These are phyloP conservation scores for Drosophila biarmipes DNA, from an alignment of 1,140 invertebrate genomes.

Conservation along the genomic window DNA sequence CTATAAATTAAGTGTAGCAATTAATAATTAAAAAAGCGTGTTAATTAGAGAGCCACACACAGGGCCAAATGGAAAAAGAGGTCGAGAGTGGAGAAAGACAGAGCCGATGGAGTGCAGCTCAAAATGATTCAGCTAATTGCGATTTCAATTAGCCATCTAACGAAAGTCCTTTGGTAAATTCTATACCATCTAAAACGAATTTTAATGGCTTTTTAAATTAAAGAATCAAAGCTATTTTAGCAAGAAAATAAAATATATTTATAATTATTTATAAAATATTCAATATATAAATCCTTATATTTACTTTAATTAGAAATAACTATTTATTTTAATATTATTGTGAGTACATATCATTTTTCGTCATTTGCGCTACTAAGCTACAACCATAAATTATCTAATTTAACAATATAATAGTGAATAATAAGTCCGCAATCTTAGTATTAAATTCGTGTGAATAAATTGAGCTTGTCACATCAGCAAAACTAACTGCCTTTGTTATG, in stretches of 20 bases:
- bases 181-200: neutral
- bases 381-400: neutral
- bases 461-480: constrained; percentile 36
- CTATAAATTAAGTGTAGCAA: constrained; percentile 79
- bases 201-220: constrained; percentile 9
- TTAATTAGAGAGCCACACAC: constrained; percentile 65
- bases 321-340: too few relatives aligned
- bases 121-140: constrained; percentile 58
- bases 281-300: too few relatives aligned
- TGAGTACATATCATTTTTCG: too few relatives aligned
- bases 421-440: constrained; percentile 5
- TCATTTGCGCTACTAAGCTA: too few relatives aligned
- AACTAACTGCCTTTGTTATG: constrained; percentile 36
- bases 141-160: constrained; percentile 71
- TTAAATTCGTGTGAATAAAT: constrained; percentile 40
- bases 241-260: too few relatives aligned
- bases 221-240: neutral
- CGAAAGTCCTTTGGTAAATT: constrained; percentile 29
- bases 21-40: constrained; percentile 80
- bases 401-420: constrained; percentile 6
- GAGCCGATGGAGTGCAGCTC: neutral
- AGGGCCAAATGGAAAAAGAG: neutral
- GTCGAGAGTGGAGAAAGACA: neutral
- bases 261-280: too few relatives aligned
- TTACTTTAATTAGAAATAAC: too few relatives aligned